A percentile compares a stretch with the other conserved stretches of the same genome.
Conservation (phyloP, 2,113 vertebrate species). For the Psittacula cyanocephala region DNA sequence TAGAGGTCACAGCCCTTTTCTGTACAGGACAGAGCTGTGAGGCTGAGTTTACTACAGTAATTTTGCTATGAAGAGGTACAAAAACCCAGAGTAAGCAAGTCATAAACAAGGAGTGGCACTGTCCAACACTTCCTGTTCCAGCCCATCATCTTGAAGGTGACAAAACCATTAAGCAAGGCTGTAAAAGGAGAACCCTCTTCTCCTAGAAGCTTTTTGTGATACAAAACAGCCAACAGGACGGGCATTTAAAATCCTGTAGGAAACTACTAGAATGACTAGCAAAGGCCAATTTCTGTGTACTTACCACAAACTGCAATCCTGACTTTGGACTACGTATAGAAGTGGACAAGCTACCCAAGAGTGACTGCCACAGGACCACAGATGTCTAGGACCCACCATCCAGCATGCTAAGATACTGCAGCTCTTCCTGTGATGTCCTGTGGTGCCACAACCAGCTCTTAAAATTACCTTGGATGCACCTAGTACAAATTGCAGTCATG, state of each 20-base stretch:
- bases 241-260: neutral
- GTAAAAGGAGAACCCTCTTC: neutral
- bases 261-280: neutral
- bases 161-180: neutral
- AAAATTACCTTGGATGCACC: accelerated
- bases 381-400: no score
- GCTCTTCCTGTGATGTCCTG: neutral
- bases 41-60: neutral
- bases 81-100: neutral
- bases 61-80: neutral
- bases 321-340: accelerated
- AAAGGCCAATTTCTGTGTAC: neutral
- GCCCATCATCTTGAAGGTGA: neutral
- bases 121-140: neutral
- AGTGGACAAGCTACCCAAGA: neutral
- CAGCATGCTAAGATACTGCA: accelerated
- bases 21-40: accelerated
- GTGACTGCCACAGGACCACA: neutral
- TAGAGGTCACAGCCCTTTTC: neutral
- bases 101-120: neutral
- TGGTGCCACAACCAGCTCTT: neutral
- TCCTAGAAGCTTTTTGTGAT: no score
- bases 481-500: neutral
- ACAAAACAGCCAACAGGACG: accelerated
- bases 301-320: neutral